These are phyloP conservation scores for Nymphalis io DNA, from an alignment of 1,140 invertebrate species.

Conservation along the genomic window DNA sequence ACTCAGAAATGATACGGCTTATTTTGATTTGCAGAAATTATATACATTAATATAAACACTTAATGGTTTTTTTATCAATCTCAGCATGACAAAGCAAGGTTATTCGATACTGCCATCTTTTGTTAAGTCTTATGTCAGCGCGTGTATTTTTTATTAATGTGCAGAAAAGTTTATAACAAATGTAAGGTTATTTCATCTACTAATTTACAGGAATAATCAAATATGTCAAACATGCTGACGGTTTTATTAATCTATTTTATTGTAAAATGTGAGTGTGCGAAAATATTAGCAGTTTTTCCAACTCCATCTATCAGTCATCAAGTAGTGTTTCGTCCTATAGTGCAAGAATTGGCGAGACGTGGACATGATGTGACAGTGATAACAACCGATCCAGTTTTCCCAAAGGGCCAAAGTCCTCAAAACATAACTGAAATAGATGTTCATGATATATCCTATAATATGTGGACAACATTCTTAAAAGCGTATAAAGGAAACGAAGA, in stretches of 20 bases:
- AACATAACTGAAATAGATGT: slow-evolving; percentile 60
- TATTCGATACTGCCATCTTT: too few species aligned
- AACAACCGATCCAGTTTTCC: slow-evolving; percentile 59
- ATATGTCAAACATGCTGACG: not conserved
- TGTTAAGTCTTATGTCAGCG: too few species aligned
- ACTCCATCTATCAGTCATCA: slow-evolving; percentile 82
- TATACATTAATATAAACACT: too few species aligned
- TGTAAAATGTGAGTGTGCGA: slow-evolving; percentile 21
- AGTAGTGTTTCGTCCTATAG: slow-evolving; percentile 73
- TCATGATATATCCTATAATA: slow-evolving; percentile 48
- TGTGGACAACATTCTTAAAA: slow-evolving; percentile 32
- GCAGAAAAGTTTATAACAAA: too few species aligned
- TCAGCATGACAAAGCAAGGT: too few species aligned
- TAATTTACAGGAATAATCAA: not conserved
- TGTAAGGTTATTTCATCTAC: not conserved
- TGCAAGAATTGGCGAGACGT: slow-evolving; percentile 64
- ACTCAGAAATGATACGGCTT: too few species aligned
- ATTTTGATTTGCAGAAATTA: too few species aligned
- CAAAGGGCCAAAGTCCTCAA: slow-evolving; percentile 41
- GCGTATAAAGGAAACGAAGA: slow-evolving; percentile 34
- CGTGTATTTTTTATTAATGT: too few species aligned
- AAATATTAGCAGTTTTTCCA: slow-evolving; percentile 78
- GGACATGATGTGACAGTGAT: slow-evolving; percentile 77
- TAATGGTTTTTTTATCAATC: too few species aligned
- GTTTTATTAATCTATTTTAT: not conserved